Evolutionary conservation across 2,113 vertebrate species (phyloP), one percentile per base, ranked within the genome.

Genomic region (Triplophysa tibetana): DNA sequence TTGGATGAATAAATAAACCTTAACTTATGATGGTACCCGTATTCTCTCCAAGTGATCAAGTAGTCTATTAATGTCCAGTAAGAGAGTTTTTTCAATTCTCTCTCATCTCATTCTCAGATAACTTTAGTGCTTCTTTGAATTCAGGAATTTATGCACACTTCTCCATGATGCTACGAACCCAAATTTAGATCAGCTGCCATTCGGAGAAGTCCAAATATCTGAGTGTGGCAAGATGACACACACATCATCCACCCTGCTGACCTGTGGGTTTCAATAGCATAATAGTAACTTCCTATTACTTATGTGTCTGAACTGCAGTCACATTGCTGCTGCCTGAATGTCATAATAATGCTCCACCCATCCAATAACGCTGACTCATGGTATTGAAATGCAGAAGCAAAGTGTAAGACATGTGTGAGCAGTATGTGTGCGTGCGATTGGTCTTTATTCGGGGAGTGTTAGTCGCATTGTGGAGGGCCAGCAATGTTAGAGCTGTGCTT

Each of bases 361-460:
- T 75, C n/a, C 23, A 4, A 75, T 62, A 75, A 45, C 23, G 56
- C 72, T 74, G 21, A 75, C 72, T 74, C 72, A 74, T 74, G 3
- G 0, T 9, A 62, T 45, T 12, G 56, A 75, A 75, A 75, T 62
- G 54, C 56, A 45, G 56, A 14, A 14, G 72, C 50, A 45, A 54
- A 62, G 38, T 74, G 23, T 61, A 23, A 74, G 16, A 72, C 69
- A 56, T 58, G 69, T 72, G 69, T 72, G 69, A 56, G 69, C 65
- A 58, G 45, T 26, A 58, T 69, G 33, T 67, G 50, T 52, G 50
- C 50, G 50, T 23, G 45, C 1, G 45, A 48, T 56, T 61, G 29
- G 43, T 45, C 43, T 45, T 45, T 45, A 45, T 45, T 45, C 43
- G 11, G 43, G 43, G 43, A 45, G 43, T 45, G 43, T 45, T 45